Conservation (phyloP, 2,888 invertebrate genomes). For the Strigamia maritima region DNA sequence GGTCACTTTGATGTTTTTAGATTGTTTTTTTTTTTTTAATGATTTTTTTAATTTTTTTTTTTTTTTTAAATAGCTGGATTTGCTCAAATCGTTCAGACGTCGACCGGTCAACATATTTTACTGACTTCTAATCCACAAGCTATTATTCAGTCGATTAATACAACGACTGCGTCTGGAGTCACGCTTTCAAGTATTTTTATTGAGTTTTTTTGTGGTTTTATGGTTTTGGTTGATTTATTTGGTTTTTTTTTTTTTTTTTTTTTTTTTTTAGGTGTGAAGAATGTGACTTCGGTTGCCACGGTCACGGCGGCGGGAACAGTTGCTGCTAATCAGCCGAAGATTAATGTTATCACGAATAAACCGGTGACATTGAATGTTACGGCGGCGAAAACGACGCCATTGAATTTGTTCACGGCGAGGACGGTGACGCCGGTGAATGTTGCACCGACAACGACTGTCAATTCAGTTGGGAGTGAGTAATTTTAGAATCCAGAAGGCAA, state of each 20-base stretch:
- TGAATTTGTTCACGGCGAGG: conserved; percentile 36
- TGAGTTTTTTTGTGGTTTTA: not conserved
- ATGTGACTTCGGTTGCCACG: not conserved
- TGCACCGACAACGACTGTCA: conserved; percentile 46
- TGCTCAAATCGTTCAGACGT: conserved; percentile 69
- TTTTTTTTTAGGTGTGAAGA: conserved; percentile 9
- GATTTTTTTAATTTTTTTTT: not conserved
- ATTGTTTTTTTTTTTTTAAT: not conserved
- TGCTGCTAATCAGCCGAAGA: conserved; percentile 58
- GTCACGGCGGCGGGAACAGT: conserved; percentile 57
- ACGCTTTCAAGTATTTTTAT: not conserved
- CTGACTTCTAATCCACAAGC: conserved; percentile 57
- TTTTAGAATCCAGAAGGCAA: too few relatives aligned
- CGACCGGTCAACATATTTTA: conserved; percentile 67
- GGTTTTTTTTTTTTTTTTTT: not conserved
- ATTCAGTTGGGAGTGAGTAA: too few relatives aligned
- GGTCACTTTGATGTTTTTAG: not conserved
- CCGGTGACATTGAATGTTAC: too few relatives aligned
- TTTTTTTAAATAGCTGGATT: conserved; percentile 46
- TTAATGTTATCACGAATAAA: too few relatives aligned
- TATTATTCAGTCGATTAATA: conserved; percentile 46
- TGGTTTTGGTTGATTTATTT: not conserved
- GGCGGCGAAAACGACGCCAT: conserved; percentile 49
- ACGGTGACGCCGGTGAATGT: conserved; percentile 46
- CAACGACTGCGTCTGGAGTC: not conserved